Evolutionary conservation across 2,113 vertebrate genomes (phyloP), one percentile per base, ranked within the genome.

Genomic region (Bubalus kerabau): DNA sequence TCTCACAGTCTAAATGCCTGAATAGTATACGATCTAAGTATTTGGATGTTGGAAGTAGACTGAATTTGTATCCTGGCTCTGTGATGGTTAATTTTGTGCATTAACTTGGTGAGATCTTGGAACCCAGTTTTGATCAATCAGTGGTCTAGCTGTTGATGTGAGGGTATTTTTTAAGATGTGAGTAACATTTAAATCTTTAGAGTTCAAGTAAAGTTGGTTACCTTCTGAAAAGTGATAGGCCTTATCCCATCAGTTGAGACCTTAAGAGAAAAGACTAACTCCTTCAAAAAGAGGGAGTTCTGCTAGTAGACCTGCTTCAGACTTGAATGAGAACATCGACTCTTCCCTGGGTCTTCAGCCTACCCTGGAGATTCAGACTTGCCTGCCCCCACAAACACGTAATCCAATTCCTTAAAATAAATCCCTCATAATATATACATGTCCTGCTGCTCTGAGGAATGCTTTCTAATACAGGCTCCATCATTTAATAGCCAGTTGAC

Each of bases 51-150:
- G 56, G 21, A 21, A 6, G 30, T 83, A 78, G 32, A 67, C 7
- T 40, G 14, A 78, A 36, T 82, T 97, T 76, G 16, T 85, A 30
- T 90, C 28, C 19, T 87, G 12, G 10, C 9, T 90, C 60, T 92
- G 21, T 19, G 64, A 67, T 85, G 43, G 7, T 10, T 90, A 74
- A 90, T 95, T 95, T 93, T 91, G 57, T 48, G 21, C 85, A 57
- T 57, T 60, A 84, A 92, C 6, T 83, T 96, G 59, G 28, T 46
- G 85, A 80, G n/a, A 13, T 13, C 14, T 78, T 7, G 28, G 15
- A 10, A 81, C 19, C 5, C 48, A 87, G 46, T 90, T 95, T 96
- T 87, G 62, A 86, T 92, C 17, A 85, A 86, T 81, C 15, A 87
- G 6, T 16, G 50, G 7, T 89, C 50, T 86, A 46, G 21, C 50